Evolutionary conservation across 2,888 invertebrate species (phyloP).

Genomic region (Elysia crispata): DNA sequence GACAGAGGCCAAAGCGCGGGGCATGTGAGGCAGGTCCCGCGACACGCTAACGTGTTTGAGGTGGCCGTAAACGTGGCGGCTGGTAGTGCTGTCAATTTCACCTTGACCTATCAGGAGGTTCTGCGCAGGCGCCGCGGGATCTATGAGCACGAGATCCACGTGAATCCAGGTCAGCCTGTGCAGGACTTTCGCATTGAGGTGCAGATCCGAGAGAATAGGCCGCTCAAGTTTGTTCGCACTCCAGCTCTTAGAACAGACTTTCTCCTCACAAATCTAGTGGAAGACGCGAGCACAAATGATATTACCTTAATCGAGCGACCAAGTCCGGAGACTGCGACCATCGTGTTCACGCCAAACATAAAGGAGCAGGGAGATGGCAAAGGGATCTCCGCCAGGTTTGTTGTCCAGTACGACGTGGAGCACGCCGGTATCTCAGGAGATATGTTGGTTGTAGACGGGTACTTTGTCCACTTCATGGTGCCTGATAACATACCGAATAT

Average conservation of each 20-base stretch:
- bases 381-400: slow-evolving; percentile 81
- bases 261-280: slow-evolving; percentile 40
- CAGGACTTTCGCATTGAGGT: slow-evolving; percentile 83
- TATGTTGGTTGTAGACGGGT: slow-evolving; percentile 79
- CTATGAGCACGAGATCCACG: slow-evolving; percentile 85
- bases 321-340: slow-evolving; percentile 60
- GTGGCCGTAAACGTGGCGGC: slow-evolving; percentile 83
- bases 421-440: slow-evolving; percentile 80
- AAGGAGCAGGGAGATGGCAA: slow-evolving; percentile 55
- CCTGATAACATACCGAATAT: slow-evolving; percentile 78
- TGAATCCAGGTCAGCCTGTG: slow-evolving; percentile 84
- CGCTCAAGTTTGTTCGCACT: slow-evolving; percentile 69
- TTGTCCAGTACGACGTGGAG: slow-evolving; percentile 85
- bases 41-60: slow-evolving; percentile 69
- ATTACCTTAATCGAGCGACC: slow-evolving; percentile 59
- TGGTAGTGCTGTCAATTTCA: slow-evolving; percentile 83
- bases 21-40: slow-evolving; percentile 47
- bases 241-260: slow-evolving; percentile 62
- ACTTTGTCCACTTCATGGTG: slow-evolving; percentile 87
- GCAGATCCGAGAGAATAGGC: slow-evolving; percentile 83
- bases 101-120: slow-evolving; percentile 86
- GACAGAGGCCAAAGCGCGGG: slow-evolving; percentile 41
- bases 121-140: slow-evolving; percentile 82
- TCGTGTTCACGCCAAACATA: slow-evolving; percentile 59
- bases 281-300: slow-evolving; percentile 57